Percentiles rank a stretch among this genome's conserved stretches.
phyloP scores from a whole-genome alignment of 2,888 invertebrate genomes.

The Mechanitis messenoides region DNA sequence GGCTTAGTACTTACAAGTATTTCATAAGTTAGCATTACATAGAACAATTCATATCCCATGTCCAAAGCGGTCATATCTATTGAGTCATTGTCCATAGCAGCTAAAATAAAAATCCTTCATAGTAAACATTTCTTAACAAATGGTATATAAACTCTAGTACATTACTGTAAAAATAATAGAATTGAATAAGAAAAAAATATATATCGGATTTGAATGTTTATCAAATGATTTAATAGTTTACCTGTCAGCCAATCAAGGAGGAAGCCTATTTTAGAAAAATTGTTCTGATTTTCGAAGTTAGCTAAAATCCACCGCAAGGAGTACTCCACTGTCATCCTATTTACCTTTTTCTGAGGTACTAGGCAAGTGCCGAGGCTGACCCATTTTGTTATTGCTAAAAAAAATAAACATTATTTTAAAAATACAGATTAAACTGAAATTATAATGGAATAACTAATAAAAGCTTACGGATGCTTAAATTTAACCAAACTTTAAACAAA shows the following conservation, averaged over 20 bases:
- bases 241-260: slow-evolving; percentile 69
- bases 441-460: neutral
- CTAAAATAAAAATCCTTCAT: slow-evolving; percentile 37
- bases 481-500: slow-evolving; percentile 68
- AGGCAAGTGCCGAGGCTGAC: slow-evolving; percentile 57
- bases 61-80: slow-evolving; percentile 58
- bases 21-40: slow-evolving; percentile 56
- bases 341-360: slow-evolving; percentile 54
- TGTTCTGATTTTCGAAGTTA: slow-evolving; percentile 46
- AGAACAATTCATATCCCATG: slow-evolving; percentile 66
- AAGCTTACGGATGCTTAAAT: slow-evolving; percentile 67
- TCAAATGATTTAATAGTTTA: slow-evolving; percentile 29
- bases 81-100: slow-evolving; percentile 62
- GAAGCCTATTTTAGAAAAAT: slow-evolving; percentile 53
- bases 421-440: neutral
- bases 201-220: no score
- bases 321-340: slow-evolving; percentile 55
- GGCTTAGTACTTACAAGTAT: slow-evolving; percentile 47
- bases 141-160: no score
- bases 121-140: no score
- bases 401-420: slow-evolving; percentile 19
- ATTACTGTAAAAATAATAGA: no score
- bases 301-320: slow-evolving; percentile 62
- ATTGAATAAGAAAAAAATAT: no score
- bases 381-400: slow-evolving; percentile 67